Conservation (phyloP, 2,113 vertebrate genomes). For the Oxyura jamaicensis region DNA sequence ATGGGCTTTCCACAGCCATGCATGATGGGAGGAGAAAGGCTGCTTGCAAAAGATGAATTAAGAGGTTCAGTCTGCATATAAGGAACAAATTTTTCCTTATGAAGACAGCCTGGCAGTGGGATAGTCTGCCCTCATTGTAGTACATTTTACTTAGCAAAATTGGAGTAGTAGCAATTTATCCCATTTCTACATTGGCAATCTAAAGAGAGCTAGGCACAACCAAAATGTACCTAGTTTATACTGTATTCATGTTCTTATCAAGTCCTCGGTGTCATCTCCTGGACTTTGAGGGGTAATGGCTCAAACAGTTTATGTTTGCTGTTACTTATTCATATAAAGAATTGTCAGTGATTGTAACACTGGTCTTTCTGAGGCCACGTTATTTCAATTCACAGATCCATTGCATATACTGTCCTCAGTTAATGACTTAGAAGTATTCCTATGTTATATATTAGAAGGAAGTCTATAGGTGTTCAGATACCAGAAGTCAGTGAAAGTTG, state of each 20-base stretch:
- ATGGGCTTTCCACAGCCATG: accelerated
- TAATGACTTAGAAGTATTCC: not conserved
- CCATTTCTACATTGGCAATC: not conserved
- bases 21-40: not conserved
- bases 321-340: not conserved
- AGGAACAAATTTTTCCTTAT: not conserved
- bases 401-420: not conserved
- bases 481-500: not conserved
- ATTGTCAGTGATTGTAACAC: not conserved
- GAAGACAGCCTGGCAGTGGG: not conserved
- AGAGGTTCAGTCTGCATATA: not conserved
- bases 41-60: not conserved
- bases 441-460: not conserved
- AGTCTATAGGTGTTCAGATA: not conserved
- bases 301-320: not conserved
- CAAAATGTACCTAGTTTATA: not conserved
- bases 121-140: accelerated
- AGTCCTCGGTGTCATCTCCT: accelerated
- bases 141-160: not conserved
- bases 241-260: not conserved
- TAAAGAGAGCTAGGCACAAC: not conserved
- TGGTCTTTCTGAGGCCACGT: not conserved
- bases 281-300: not conserved
- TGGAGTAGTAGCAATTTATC: not conserved
- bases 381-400: not conserved